A percentile compares a stretch with the other conserved stretches of the same genome.
Conservation (phyloP, 2,888 invertebrate species). For the Metallyticus violacea region DNA sequence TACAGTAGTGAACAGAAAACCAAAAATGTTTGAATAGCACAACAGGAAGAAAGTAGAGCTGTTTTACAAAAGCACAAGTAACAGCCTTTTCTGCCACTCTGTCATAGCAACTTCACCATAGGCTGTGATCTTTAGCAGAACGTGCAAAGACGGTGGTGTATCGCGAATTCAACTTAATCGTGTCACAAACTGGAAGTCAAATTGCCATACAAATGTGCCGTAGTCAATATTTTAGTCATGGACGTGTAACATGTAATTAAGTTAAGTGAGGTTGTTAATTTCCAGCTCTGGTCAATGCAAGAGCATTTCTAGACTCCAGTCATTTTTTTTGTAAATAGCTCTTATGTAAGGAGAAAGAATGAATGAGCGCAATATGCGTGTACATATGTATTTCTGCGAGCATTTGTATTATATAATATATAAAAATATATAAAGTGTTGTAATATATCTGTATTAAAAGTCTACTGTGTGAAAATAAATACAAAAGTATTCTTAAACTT, state of each 20-base stretch:
- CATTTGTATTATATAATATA: background rate
- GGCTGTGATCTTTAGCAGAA: constrained; percentile 4
- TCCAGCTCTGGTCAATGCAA: background rate
- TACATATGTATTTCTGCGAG: background rate
- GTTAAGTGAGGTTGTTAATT: background rate
- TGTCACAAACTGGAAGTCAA: background rate
- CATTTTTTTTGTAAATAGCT: background rate
- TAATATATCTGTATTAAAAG: constrained; percentile 2
- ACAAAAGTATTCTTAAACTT: background rate
- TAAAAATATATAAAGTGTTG: background rate
- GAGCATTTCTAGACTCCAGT: background rate
- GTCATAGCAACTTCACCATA: background rate
- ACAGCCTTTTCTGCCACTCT: background rate
- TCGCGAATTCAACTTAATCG: background rate
- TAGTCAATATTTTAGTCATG: constrained; percentile 23
- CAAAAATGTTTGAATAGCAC: background rate
- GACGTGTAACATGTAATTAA: background rate
- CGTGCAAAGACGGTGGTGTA: background rate
- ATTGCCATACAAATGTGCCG: constrained; percentile 26
- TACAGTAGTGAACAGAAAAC: background rate
- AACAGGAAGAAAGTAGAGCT: background rate
- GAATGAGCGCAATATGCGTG: background rate
- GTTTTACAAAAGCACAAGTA: background rate
- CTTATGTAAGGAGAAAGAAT: background rate
- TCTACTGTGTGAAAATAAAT: background rate